Evolutionary conservation across 2,113 vertebrate genomes (phyloP), one percentile per base, ranked within the genome.

Genomic region (Phrynosoma platyrhinos): DNA sequence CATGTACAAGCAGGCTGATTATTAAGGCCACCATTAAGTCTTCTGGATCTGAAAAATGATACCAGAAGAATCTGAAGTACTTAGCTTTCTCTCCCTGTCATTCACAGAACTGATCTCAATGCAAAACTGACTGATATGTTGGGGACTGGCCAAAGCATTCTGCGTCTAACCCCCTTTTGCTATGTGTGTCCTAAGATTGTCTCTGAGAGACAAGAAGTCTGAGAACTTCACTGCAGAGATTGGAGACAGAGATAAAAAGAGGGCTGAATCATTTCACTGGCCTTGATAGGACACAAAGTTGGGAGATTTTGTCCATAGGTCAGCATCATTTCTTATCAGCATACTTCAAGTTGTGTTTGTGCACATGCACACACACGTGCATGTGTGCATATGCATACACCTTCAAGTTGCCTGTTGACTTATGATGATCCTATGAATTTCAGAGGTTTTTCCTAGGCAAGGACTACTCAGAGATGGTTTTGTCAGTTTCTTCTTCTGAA

Each of bases 281-380:
- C 5, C 21, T 71, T 36, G 53, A 1, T 42, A 79, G 27, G 52
- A 25, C 18, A 68, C 25, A 47, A 5, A 42, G 47, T 53, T 36
- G 52, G 14, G 20, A 9, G 1, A 12, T 0, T 9, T 40, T 21
- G 1, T 0, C 25, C 0, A 77, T 8, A 0, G 30, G 86, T 6
- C 74, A 18, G 32, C 82, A 1, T 10, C 53, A 7, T 52, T 58
- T 25, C 53, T 40, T 30, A 71, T 16, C 25, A 30, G 0, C 21
- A 6, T 74, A 36, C 66, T 82, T 27, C 30, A 0, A 36, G 1
- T 6, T 9, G 62, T 78, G 13, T 62, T 3, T 62, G 58, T 62
- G 58, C 14, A 14, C 58, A 62, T 62, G 58, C 47, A 47, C 47
- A 47, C 47, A 47, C 47, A 47, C 47, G 5, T 36, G 36, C 36